Evolutionary conservation across 53 echinoderm and acorn worm genomes (phyloP), one percentile per base, ranked within the genome.

Genomic region (Patiria pectinifera): DNA sequence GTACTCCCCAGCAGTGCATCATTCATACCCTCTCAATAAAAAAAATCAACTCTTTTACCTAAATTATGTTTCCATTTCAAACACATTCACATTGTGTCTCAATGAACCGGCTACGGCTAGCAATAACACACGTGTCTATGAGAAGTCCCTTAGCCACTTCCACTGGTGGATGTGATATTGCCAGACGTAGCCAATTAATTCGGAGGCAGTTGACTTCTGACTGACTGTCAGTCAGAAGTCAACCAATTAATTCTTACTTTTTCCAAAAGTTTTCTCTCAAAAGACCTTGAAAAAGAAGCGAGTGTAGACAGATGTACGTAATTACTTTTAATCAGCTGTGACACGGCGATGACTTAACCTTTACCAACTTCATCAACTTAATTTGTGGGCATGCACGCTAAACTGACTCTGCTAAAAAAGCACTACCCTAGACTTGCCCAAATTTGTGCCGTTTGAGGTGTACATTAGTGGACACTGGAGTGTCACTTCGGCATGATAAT

Each of bases 261-360:
- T 82, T 48, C 23, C 21, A 48, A 59, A 26, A 22, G 25, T 24
- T 61, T 83, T 43, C 11, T 43, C 11, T 76, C 8, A 24, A 16
- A 83, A 23, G 83, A 53, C 83, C 83, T 83, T 83, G 83, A 59
- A 62, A 83, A 15, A 43, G 11, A 83, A 1, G 26, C 18, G 4
- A 15, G 59, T 60, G 83, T 62, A 53, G 85, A 85, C 25, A 85
- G 70, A 85, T 85, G 85, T 12, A 6, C 19, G 44, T 44, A 44
- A 61, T 62, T 83, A 62, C 5, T 47, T 66, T 69, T 16, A 14
- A 10, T 63, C 24, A n/a, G 3, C 24, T 23, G 24, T 69, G 70
- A 69, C 44, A 24, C 66, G 21, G 70, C 24, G 63, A 45, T 45
- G 35, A 85, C 83, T 62, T 63, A 43, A 25, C 22, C 24, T 23